Percentiles rank a stretch among this genome's conserved stretches.
Evolutionary conservation across 2,888 invertebrate genomes (phyloP).

Genomic region (Sinohyriopsis cumingii): DNA sequence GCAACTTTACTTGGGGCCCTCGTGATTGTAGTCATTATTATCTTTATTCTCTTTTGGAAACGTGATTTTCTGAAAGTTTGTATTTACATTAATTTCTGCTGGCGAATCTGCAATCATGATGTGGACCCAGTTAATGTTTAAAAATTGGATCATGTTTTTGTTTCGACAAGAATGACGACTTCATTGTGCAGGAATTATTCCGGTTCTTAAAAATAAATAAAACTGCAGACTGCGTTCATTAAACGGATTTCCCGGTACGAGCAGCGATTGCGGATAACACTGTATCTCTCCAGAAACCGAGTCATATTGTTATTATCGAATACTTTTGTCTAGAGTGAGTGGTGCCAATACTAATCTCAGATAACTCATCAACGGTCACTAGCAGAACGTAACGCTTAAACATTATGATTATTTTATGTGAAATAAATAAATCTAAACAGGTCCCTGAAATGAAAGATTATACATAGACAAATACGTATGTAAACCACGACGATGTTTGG

Average conservation of each 20-base stretch:
- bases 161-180: constrained; percentile 83
- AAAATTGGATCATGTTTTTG: constrained; percentile 85
- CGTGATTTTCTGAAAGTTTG: constrained; percentile 12
- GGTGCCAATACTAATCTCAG: constrained; percentile 91
- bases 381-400: constrained; percentile 84
- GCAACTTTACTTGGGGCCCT: constrained; percentile 15
- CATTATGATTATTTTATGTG: constrained; percentile 87
- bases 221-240: constrained; percentile 76
- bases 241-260: constrained; percentile 55
- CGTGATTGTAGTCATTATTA: constrained; percentile 27
- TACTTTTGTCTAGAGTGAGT: constrained; percentile 91
- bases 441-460: constrained; percentile 10
- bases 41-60: constrained; percentile 9
- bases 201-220: constrained; percentile 86
- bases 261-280: constrained; percentile 85
- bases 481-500: too few species aligned
- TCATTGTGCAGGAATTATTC: constrained; percentile 87
- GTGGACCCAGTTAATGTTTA: constrained; percentile 13
- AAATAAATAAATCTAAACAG: constrained; percentile 83
- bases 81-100: constrained; percentile 10
- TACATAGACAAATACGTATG: constrained; percentile 10
- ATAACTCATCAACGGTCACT: constrained; percentile 86
- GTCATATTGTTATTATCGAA: constrained; percentile 91
- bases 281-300: constrained; percentile 86
- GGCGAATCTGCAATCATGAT: not conserved